phyloP scores from a whole-genome alignment of 2,888 invertebrate genomes.

The Apodemia zela region DNA sequence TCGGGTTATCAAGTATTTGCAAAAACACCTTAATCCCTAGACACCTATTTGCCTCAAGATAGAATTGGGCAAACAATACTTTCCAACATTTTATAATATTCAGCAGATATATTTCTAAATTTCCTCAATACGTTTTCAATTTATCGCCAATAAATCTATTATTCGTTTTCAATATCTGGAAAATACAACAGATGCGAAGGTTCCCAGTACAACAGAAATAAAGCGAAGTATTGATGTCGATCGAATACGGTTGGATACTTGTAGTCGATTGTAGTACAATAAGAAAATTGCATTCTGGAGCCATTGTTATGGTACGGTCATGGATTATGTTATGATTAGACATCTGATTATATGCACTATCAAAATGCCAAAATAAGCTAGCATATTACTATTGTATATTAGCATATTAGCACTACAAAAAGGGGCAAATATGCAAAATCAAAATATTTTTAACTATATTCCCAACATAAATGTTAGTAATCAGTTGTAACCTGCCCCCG shows the following conservation, averaged over 20 bases:
- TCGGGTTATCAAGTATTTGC: no score
- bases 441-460: no score
- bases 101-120: neutral
- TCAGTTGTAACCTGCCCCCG: no score
- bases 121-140: neutral
- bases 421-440: no score
- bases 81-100: neutral
- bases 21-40: no score
- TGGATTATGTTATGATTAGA: neutral
- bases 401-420: no score
- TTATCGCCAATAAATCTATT: conserved; percentile 2
- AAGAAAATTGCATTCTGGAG: neutral
- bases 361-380: no score
- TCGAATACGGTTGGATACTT: neutral
- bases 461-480: no score
- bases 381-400: no score
- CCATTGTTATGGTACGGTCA: neutral
- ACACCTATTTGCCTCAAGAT: neutral
- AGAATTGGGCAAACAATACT: neutral
- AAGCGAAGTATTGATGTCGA: neutral
- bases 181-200: neutral
- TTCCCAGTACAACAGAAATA: conserved; percentile 5
- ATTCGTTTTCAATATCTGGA: neutral
- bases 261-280: neutral
- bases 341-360: no score